Evolutionary conservation across 2,797 vertebrate genomes (phyloP).

Genomic region (Macropus fuliginosus): DNA sequence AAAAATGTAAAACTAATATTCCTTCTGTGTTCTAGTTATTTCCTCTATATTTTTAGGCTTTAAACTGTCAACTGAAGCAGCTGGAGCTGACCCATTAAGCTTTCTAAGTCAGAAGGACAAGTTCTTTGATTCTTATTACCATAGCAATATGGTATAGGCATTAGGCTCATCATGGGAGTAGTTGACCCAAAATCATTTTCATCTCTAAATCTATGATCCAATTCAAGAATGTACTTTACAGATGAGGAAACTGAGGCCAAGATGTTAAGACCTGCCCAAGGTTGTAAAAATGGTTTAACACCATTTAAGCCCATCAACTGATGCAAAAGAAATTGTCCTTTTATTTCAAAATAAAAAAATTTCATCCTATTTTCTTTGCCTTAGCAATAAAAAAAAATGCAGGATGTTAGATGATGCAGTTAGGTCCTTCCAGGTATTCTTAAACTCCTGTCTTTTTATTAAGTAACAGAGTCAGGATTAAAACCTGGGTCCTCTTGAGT

Average conservation of each 20-base stretch:
- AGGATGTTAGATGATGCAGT: not conserved
- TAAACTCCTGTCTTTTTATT: not conserved
- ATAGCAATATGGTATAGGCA: not conserved
- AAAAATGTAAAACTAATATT: not conserved
- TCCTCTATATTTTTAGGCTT: not conserved
- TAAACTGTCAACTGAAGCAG: not conserved
- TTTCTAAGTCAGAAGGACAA: not conserved
- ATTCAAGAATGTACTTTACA: slow-evolving; percentile 6
- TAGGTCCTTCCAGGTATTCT: not conserved
- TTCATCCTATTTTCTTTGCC: not conserved
- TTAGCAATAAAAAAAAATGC: not conserved
- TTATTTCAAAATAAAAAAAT: not conserved
- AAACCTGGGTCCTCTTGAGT: not conserved
- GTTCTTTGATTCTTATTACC: not conserved
- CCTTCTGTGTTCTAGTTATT: not conserved
- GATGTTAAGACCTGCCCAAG: not conserved
- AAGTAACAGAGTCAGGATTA: not conserved
- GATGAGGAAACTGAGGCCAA: slow-evolving; percentile 9
- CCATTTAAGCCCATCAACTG: not conserved
- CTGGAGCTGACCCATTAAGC: not conserved
- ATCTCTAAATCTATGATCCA: not conserved
- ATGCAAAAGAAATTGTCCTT: not conserved
- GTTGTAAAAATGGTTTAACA: not conserved
- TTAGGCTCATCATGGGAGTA: not conserved
- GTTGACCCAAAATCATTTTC: not conserved